Percentiles rank a stretch among this genome's conserved stretches.
phyloP scores from a whole-genome alignment of 2,797 vertebrate genomes.

The Notolabrus celidotus region DNA sequence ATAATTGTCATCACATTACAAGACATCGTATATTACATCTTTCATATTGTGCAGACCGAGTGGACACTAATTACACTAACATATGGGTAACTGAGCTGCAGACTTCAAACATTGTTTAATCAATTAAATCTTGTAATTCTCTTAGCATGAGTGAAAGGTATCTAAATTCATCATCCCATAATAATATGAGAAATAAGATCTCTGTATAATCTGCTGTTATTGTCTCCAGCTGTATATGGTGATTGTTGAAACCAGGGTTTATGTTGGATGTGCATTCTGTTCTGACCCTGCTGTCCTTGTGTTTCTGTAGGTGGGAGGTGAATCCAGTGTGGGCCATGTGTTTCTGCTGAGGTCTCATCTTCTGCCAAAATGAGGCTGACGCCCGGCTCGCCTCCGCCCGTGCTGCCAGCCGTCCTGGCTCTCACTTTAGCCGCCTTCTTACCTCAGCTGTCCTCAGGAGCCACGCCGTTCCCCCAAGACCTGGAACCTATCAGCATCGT shows the following conservation, averaged over 20 bases:
- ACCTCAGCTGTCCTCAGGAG: conserved; percentile 74
- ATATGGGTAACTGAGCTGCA: no score
- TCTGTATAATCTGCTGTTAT: not conserved
- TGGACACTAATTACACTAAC: no score
- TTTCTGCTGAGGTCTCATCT: conserved; percentile 79
- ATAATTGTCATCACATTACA: no score
- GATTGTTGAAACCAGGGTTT: not conserved
- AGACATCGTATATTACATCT: no score
- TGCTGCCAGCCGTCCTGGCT: conserved; percentile 76
- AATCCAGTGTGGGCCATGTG: conserved; percentile 77
- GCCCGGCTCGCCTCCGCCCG: conserved; percentile 73
- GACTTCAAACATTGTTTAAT: not conserved
- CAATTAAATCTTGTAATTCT: not conserved
- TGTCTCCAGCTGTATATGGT: not conserved
- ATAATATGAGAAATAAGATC: not conserved
- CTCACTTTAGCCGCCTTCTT: conserved; percentile 73
- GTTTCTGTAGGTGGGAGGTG: conserved; percentile 71
- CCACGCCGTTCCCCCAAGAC: conserved; percentile 86
- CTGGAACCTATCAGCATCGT: conserved; percentile 85
- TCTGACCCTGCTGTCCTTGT: conserved; percentile 4
- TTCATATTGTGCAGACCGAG: no score
- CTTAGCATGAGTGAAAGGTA: not conserved
- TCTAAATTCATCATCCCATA: not conserved
- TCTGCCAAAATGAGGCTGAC: conserved; percentile 83
- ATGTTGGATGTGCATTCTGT: not conserved